Conservation (phyloP, 1,140 invertebrate species). For the Eriocheir sinensis region DNA sequence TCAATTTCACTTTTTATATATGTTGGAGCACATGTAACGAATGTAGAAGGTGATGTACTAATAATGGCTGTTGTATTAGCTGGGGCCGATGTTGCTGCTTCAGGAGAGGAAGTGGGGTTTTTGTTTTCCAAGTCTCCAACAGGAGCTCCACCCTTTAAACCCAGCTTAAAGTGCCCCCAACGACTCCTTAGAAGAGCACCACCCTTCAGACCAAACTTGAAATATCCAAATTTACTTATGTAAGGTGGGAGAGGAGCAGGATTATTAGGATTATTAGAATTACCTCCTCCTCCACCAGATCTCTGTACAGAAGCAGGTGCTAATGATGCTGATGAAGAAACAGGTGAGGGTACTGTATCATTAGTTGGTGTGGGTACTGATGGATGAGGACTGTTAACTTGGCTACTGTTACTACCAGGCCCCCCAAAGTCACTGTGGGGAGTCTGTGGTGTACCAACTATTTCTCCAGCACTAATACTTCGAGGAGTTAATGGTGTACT, state of each 20-base stretch:
- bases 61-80: conserved; percentile 64
- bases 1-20: conserved; percentile 62
- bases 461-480: conserved; percentile 62
- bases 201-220: conserved; percentile 73
- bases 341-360: conserved; percentile 70
- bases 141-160: conserved; percentile 76
- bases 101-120: conserved; percentile 18
- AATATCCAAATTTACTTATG: conserved; percentile 70
- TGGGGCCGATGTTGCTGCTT: conserved; percentile 40
- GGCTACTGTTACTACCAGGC: conserved; percentile 64
- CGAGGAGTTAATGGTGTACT: conserved; percentile 75
- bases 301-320: conserved; percentile 28
- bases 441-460: conserved; percentile 66
- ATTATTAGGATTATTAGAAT: conserved; percentile 68
- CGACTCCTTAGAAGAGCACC: conserved; percentile 73
- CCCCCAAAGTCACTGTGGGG: conserved; percentile 77
- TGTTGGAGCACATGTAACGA: conserved; percentile 77
- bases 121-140: conserved; percentile 65
- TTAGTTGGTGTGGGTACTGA: conserved; percentile 70
- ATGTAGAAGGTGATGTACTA: conserved; percentile 24
- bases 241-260: conserved; percentile 68
- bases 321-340: conserved; percentile 51
- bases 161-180: conserved; percentile 78
- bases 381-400: conserved; percentile 73
- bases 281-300: conserved; percentile 76